phyloP scores from a whole-genome alignment of 1,140 invertebrate genomes.

The Sminthurides bifidus region DNA sequence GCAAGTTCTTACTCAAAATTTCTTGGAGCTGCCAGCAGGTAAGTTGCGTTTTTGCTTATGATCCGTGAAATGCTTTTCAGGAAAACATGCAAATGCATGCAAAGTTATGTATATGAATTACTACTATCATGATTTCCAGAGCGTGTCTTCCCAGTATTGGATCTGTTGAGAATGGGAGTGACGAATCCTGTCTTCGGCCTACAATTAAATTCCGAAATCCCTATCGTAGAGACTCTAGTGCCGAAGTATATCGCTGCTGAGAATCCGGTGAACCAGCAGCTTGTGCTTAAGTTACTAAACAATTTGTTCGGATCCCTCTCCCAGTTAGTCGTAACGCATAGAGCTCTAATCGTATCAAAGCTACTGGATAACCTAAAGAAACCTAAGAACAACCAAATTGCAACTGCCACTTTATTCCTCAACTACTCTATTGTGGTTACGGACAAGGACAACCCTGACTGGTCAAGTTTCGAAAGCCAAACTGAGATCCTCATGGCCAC shows the following conservation, averaged over 20 bases:
- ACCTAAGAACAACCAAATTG: constrained; percentile 46
- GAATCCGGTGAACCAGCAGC: constrained; percentile 57
- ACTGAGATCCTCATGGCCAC: constrained; percentile 28
- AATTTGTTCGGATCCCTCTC: constrained; percentile 58
- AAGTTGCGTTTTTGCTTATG: constrained; percentile 27
- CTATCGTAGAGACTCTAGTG: not conserved
- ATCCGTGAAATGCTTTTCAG: not conserved
- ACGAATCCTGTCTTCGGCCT: constrained; percentile 45
- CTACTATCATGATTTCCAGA: constrained; percentile 17
- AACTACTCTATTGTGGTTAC: constrained; percentile 51
- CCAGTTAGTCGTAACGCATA: constrained; percentile 45
- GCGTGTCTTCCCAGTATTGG: constrained; percentile 67
- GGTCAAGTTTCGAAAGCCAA: constrained; percentile 13
- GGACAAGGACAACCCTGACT: not conserved
- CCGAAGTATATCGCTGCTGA: constrained; percentile 12
- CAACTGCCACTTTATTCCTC: constrained; percentile 61
- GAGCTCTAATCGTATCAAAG: constrained; percentile 11
- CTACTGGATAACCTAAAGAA: constrained; percentile 20
- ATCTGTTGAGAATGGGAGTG: constrained; percentile 65
- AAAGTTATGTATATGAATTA: constrained; percentile 8
- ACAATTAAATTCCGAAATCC: constrained; percentile 46
- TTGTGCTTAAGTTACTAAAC: constrained; percentile 57
- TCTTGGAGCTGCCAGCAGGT: constrained; percentile 66
- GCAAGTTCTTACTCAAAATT: constrained; percentile 55
- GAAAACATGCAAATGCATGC: not conserved